Evolutionary conservation across 2,888 invertebrate genomes (phyloP).

Genomic region (Empis livida): DNA sequence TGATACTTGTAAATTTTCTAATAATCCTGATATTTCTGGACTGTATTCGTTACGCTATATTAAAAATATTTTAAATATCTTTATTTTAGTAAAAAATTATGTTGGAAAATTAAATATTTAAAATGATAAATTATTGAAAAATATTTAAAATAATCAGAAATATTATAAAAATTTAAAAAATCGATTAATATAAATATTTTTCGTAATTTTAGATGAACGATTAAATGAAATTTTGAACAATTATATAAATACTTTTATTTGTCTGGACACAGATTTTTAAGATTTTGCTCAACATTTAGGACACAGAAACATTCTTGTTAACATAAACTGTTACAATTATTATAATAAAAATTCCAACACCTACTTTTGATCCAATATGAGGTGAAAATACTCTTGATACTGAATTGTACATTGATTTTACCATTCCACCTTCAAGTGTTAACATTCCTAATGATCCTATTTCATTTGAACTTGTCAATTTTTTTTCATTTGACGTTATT

Average conservation of each 20-base stretch:
- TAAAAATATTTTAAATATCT: too few species aligned
- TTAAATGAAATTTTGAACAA: too few species aligned
- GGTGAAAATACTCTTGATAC: conserved; percentile 36
- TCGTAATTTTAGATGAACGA: too few species aligned
- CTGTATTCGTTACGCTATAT: conserved; percentile 26
- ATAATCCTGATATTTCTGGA: conserved; percentile 30
- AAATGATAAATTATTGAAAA: neutral
- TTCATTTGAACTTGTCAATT: conserved; percentile 8
- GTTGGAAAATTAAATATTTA: neutral
- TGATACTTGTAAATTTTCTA: conserved; percentile 34
- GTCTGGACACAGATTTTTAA: too few species aligned
- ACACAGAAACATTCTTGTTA: too few species aligned
- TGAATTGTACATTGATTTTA: conserved; percentile 39
- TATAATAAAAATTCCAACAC: conserved; percentile 10
- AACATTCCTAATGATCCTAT: conserved; percentile 32
- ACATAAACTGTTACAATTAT: neutral
- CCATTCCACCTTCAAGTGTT: conserved; percentile 36
- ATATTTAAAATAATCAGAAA: neutral
- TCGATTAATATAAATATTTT: too few species aligned
- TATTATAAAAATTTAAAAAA: too few species aligned
- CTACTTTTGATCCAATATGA: conserved; percentile 29
- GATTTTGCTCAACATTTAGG: too few species aligned
- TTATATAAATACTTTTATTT: too few species aligned
- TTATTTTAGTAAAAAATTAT: neutral
- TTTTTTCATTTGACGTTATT: conserved; percentile 7